Evolutionary conservation across 2,888 invertebrate species (phyloP).

Genomic region (Pyrgus malvae): DNA sequence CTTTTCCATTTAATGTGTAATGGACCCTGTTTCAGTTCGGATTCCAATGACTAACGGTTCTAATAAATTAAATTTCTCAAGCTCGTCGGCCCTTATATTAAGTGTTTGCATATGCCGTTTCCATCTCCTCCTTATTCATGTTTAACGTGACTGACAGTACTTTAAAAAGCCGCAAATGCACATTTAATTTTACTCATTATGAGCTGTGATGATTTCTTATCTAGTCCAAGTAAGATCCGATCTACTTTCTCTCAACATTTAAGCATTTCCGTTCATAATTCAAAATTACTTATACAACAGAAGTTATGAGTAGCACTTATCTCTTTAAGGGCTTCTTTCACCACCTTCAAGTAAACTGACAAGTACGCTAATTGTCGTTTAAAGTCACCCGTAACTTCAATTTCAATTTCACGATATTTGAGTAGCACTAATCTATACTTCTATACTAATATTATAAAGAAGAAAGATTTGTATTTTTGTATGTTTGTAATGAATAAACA

Average conservation of each 20-base stretch:
- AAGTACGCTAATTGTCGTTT: no score
- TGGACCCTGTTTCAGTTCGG: slow-evolving; percentile 4
- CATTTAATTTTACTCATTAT: slow-evolving; percentile 3
- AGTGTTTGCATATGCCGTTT: slow-evolving; percentile 9
- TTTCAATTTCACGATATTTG: no score
- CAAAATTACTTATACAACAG: not conserved
- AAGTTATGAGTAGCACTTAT: no score
- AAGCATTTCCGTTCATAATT: not conserved
- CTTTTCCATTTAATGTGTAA: slow-evolving; percentile 17
- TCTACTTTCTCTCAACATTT: slow-evolving; percentile 5
- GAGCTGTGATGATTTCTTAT: slow-evolving; percentile 11
- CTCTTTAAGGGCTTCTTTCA: no score
- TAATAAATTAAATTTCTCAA: slow-evolving; percentile 24
- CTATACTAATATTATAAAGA: no score
- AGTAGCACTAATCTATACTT: no score
- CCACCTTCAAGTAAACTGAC: no score
- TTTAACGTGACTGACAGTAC: not conserved
- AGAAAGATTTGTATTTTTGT: no score
- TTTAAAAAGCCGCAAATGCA: slow-evolving; percentile 24
- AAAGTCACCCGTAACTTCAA: no score
- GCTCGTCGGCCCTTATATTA: slow-evolving; percentile 12
- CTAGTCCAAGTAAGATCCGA: slow-evolving; percentile 2
- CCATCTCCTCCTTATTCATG: slow-evolving; percentile 15
- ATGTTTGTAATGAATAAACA: no score
- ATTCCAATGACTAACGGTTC: slow-evolving; percentile 19